Conservation (phyloP, 2,113 vertebrate species). For the Microcebus tavaratra region DNA sequence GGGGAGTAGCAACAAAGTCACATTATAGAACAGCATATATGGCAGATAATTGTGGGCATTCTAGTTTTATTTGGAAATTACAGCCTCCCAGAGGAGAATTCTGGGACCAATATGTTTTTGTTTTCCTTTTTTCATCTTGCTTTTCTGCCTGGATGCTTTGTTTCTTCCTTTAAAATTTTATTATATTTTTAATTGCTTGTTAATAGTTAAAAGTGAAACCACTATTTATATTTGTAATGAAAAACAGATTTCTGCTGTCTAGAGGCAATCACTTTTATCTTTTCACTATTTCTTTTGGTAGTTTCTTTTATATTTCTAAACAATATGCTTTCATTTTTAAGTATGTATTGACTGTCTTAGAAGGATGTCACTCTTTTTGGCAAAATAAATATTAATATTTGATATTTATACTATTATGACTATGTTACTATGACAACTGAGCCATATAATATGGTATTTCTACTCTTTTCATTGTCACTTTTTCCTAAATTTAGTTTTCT, state of each 20-base stretch:
- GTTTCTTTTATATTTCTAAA: background rate
- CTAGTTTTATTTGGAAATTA: slow-evolving; percentile 3
- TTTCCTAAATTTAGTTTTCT: slow-evolving; percentile 5
- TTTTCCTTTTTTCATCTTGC: background rate
- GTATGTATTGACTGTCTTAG: background rate
- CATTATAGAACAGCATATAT: background rate
- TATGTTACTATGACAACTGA: background rate
- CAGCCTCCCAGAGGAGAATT: background rate
- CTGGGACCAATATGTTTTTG: background rate
- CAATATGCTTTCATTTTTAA: background rate
- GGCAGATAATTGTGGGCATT: background rate
- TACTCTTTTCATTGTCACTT: background rate
- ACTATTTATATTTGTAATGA: background rate
- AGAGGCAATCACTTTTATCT: background rate
- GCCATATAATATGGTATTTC: background rate
- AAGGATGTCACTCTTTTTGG: background rate
- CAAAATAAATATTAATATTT: background rate
- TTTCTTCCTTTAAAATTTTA: background rate
- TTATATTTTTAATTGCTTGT: slow-evolving; percentile 45
- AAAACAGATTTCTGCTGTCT: background rate
- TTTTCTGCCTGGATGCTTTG: background rate
- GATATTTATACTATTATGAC: background rate
- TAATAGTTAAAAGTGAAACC: slow-evolving; percentile 29
- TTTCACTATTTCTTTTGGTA: background rate
- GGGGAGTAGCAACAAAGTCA: background rate